A percentile compares a stretch with the other conserved stretches of the same genome.
Conservation (phyloP, 92 coral and sea anemone species). For the Heteractis magnifica region DNA sequence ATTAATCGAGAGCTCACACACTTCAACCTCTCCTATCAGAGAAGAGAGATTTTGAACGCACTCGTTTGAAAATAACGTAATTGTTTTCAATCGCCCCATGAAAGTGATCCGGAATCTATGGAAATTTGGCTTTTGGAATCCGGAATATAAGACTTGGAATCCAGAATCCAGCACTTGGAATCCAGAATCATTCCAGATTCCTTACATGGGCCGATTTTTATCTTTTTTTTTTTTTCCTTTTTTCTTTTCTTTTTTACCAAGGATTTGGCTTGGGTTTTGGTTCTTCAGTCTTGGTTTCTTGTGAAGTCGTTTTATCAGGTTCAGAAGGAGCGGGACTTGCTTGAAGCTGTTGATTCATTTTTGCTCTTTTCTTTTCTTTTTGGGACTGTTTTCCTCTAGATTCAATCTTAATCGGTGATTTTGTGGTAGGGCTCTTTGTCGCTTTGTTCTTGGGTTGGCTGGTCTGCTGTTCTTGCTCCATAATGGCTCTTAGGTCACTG, state of each 20-base stretch:
- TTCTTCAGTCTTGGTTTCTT: conserved; percentile 2
- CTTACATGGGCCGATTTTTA: no score
- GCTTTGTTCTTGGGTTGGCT: not conserved
- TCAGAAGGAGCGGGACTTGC: conserved; percentile 1
- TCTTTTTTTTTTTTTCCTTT: not conserved
- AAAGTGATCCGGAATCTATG: no score
- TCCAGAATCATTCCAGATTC: no score
- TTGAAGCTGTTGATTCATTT: conserved; percentile 30
- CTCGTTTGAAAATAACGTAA: no score
- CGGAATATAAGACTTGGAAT: no score
- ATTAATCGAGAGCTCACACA: no score
- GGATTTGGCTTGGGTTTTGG: conserved; percentile 49
- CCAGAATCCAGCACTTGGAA: no score
- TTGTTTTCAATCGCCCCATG: no score
- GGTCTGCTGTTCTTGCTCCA: conserved; percentile 67
- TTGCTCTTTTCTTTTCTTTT: conserved; percentile 74
- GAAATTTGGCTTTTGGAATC: no score
- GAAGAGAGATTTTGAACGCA: no score
- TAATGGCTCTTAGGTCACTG: conserved; percentile 69
- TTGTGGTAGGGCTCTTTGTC: conserved; percentile 6
- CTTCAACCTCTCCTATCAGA: no score
- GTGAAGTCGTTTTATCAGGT: not conserved
- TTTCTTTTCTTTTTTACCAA: conserved; percentile 40
- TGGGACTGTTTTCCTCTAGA: conserved; percentile 59
- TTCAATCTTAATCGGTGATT: conserved; percentile 36